Percentiles rank a stretch among this genome's conserved stretches.
Conservation (phyloP, 37 sponge, comb jelly and placozoan species). For the Diacarnus erythraeanus region DNA sequence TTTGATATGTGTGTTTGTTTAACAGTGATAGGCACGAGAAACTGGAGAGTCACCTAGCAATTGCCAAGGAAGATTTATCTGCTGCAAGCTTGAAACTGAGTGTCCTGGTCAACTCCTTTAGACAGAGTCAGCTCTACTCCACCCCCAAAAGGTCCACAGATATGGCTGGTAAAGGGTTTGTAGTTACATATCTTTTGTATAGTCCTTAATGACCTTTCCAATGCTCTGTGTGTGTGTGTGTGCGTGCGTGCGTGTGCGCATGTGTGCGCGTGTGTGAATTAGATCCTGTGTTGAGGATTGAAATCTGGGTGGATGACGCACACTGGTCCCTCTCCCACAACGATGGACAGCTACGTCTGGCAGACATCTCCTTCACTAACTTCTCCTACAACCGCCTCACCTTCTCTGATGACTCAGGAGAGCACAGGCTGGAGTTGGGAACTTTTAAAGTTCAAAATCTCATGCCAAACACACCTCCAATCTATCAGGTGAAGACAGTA, state of each 20-base stretch:
- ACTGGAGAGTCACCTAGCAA: slow-evolving; percentile 40
- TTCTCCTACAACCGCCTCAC: slow-evolving; percentile 67
- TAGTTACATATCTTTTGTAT: no score
- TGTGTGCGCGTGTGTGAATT: no score
- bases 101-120: slow-evolving; percentile 68
- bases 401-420: slow-evolving; percentile 83
- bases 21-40: no score
- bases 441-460: slow-evolving; percentile 79
- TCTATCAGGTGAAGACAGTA: slow-evolving; percentile 47
- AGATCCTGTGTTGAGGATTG: slow-evolving; percentile 74
- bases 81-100: slow-evolving; percentile 61
- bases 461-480: slow-evolving; percentile 66
- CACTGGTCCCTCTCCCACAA: slow-evolving; percentile 79
- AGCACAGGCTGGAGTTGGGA: slow-evolving; percentile 87
- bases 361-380: slow-evolving; percentile 73
- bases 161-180: neutral
- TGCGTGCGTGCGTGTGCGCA: no score
- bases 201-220: no score
- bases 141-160: slow-evolving; percentile 13
- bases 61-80: slow-evolving; percentile 62
- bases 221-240: no score
- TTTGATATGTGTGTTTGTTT: no score
- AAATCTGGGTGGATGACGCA: slow-evolving; percentile 90
- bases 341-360: slow-evolving; percentile 86
- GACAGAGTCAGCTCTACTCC: slow-evolving; percentile 50